Conservation (phyloP, 2,113 vertebrate species). For the Bubo bubo region DNA sequence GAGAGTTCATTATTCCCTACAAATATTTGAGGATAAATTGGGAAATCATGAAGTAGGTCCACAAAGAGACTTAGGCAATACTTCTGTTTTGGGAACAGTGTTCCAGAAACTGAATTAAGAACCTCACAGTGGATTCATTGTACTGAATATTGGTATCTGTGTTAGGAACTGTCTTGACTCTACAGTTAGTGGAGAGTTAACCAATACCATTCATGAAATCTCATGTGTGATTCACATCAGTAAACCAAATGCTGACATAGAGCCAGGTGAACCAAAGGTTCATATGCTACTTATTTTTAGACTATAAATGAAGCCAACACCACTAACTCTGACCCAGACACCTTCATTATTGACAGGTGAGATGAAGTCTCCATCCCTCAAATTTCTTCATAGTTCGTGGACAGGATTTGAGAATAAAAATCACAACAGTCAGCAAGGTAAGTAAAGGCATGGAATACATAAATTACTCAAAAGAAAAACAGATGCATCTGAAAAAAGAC, state of each 20-base stretch:
- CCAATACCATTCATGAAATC: background rate
- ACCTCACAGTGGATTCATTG: background rate
- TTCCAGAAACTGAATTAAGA: background rate
- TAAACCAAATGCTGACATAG: background rate
- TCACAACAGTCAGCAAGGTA: background rate
- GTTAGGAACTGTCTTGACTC: background rate
- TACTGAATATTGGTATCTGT: background rate
- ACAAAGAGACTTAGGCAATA: background rate
- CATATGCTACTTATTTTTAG: background rate
- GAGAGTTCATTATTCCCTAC: background rate
- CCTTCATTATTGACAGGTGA: background rate
- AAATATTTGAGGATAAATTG: constrained; percentile 38
- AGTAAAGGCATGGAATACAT: background rate
- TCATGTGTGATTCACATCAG: background rate
- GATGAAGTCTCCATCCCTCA: background rate
- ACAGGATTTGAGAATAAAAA: background rate
- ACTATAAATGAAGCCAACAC: background rate
- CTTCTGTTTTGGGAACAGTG: background rate
- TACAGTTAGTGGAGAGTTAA: background rate
- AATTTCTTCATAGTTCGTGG: background rate
- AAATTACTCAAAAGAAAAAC: background rate
- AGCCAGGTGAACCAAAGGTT: background rate
- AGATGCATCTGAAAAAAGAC: background rate
- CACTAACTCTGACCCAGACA: background rate
- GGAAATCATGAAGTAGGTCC: background rate